Conservation (phyloP, 2,888 invertebrate genomes). For the Autographa pulchrina region DNA sequence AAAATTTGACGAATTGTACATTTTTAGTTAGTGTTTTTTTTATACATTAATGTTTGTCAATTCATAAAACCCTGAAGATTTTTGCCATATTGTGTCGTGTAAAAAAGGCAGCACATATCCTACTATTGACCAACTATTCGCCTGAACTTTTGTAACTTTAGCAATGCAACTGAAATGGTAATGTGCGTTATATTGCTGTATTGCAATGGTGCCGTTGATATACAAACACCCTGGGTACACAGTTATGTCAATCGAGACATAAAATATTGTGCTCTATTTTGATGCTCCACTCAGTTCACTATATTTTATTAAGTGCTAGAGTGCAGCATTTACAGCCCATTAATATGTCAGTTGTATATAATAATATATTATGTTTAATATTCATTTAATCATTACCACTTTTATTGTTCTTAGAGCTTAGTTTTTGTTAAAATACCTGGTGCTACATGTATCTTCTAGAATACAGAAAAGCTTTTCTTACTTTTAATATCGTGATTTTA, state of each 20-base stretch:
- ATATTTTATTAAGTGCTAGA: not conserved
- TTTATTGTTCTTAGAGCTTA: not conserved
- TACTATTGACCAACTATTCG: not conserved
- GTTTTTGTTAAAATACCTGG: not conserved
- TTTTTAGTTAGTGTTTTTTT: too few species aligned
- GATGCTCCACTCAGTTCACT: not conserved
- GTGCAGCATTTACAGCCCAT: not conserved
- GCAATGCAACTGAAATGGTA: not conserved
- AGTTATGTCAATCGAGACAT: not conserved
- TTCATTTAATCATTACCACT: too few species aligned
- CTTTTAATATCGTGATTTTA: not conserved
- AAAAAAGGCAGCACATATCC: conserved; percentile 6
- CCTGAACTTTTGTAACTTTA: not conserved
- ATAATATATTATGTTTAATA: not conserved
- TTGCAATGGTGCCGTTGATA: conserved; percentile 7
- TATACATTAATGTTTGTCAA: too few species aligned
- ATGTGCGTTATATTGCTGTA: not conserved
- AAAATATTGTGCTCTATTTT: not conserved
- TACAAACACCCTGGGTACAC: not conserved
- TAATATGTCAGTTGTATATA: not conserved
- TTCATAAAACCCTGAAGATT: too few species aligned
- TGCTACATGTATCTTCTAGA: not conserved
- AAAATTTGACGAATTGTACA: not conserved
- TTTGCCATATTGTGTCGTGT: not conserved
- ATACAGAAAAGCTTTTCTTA: not conserved